Base-by-base conservation (phyloP, 2,888 invertebrate genomes). In the Epirrhoe alternata region DNA sequence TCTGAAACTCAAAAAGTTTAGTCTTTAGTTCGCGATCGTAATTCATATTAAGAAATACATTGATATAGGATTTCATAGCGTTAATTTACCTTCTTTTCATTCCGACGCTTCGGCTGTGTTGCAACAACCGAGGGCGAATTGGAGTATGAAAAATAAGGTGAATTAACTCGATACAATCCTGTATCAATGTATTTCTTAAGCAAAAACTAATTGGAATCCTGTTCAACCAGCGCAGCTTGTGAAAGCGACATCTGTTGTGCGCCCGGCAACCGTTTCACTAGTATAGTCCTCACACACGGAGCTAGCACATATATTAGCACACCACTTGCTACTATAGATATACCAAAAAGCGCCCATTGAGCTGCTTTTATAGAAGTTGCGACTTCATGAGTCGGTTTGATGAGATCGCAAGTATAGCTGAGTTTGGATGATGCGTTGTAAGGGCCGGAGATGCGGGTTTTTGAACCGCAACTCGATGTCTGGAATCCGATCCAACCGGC, bases 401-500 rank as follows among this genome's bases (percentile, higher is more conserved):
- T 33, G 35, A 73, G 65, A 7, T 67, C 38, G 49, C 73, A 73
- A 8, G 50, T 58, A 8, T 45, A 6, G 14, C 24, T 58, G 24
- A 68, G 61, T 7, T 53, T 54, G 12, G 73, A 69, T 0, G 85
- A 75, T 0, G 82, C 70, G 66, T 86, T 86, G 75, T 88, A 87
- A 0, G 93, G 94, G 0, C 94, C 94, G 0, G 86, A 76, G 6
- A 94, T 78, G 1, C 82, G 80, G 0, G 90, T 82, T 8, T 85
- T 78, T 0, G 91, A 83, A 0, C 94, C 94, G 62, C 94, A 94
- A 45, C 82, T 80, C 0, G 94, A 89, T 0, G 86, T 81, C 56
- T 85, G 82, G 78, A 89, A 94, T 38, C 92, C 90, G 17, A 94
- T 90, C 85, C 90, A 92, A 61, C 88, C 87, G 12, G 86, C 87